Evolutionary conservation across 1,140 invertebrate species (phyloP).

Genomic region (Heliconius himera): DNA sequence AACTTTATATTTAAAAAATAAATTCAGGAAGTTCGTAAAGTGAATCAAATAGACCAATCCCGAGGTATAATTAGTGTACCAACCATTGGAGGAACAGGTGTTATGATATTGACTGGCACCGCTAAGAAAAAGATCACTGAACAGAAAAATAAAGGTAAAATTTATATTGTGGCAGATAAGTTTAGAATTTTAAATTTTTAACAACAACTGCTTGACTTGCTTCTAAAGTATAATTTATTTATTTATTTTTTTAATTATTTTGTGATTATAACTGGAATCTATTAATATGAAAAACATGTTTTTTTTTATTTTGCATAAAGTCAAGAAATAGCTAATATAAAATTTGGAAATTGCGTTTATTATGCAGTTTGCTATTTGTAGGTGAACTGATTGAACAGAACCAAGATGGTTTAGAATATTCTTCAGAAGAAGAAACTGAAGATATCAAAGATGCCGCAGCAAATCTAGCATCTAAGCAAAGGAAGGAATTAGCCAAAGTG

Average conservation of each 20-base stretch:
- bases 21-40: constrained; percentile 92
- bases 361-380: constrained; percentile 39
- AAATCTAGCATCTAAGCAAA: constrained; percentile 93
- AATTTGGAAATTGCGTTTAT: not conserved
- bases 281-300: too few relatives aligned
- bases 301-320: too few relatives aligned
- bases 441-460: constrained; percentile 96
- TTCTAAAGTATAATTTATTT: too few relatives aligned
- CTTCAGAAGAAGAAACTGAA: constrained; percentile 97
- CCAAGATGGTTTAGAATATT: constrained; percentile 98
- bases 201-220: too few relatives aligned
- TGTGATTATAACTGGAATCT: too few relatives aligned
- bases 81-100: constrained; percentile 75
- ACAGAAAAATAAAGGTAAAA: constrained; percentile 86
- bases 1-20: too few relatives aligned
- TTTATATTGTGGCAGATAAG: too few relatives aligned
- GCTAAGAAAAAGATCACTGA: constrained; percentile 91
- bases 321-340: too few relatives aligned
- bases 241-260: too few relatives aligned
- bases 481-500: constrained; percentile 94
- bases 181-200: too few relatives aligned
- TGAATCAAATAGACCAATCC: constrained; percentile 88
- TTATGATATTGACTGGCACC: constrained; percentile 94
- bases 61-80: constrained; percentile 80
- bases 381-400: constrained; percentile 98